Conservation (phyloP, 1,140 invertebrate species). For the Drosophila varians region DNA sequence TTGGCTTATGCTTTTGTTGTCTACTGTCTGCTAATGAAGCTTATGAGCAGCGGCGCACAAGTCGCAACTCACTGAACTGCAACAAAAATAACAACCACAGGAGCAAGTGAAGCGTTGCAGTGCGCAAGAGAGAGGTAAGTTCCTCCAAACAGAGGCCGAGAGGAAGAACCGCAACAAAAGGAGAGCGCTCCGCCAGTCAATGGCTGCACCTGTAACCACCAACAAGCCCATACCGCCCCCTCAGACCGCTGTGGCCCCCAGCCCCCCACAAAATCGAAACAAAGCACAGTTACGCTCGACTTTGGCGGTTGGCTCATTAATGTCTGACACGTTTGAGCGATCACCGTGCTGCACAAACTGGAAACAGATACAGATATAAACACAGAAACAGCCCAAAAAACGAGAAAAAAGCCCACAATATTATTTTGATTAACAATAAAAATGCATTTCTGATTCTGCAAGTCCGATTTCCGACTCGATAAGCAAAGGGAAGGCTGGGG, state of each 20-base stretch:
- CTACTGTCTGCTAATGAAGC: slow-evolving; percentile 66
- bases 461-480: slow-evolving; percentile 41
- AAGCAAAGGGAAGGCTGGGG: neutral
- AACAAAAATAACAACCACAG: slow-evolving; percentile 60
- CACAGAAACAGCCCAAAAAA: slow-evolving; percentile 22
- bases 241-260: too few species aligned
- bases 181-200: slow-evolving; percentile 63
- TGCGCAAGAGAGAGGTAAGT: slow-evolving; percentile 20
- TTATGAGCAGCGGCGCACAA: slow-evolving; percentile 73
- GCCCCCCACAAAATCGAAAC: slow-evolving; percentile 24
- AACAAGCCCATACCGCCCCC: slow-evolving; percentile 34
- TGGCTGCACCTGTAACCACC: slow-evolving; percentile 74
- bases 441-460: slow-evolving; percentile 61
- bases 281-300: slow-evolving; percentile 54
- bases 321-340: slow-evolving; percentile 74
- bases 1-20: slow-evolving; percentile 33
- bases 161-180: slow-evolving; percentile 62
- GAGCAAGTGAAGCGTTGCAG: slow-evolving; percentile 74
- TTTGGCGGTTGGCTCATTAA: slow-evolving; percentile 56
- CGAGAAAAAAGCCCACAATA: slow-evolving; percentile 1
- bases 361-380: slow-evolving; percentile 27
- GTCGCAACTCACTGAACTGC: slow-evolving; percentile 76
- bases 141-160: slow-evolving; percentile 4
- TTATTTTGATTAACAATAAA: slow-evolving; percentile 67
- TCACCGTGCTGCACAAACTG: slow-evolving; percentile 47